Conservation (phyloP, 2,113 vertebrate genomes). For the Lophotis ruficrista region DNA sequence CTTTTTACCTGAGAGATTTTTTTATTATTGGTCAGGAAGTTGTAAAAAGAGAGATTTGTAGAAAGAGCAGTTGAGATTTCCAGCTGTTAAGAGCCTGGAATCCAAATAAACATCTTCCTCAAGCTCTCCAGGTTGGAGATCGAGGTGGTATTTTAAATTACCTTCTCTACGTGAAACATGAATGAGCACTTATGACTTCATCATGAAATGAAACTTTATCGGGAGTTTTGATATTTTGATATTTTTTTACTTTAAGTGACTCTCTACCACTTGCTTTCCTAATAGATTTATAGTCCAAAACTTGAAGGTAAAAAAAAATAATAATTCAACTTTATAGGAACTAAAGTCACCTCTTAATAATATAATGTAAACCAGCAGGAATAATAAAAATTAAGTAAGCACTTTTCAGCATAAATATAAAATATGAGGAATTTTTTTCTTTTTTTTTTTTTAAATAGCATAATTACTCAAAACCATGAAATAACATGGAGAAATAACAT, state of each 20-base stretch:
- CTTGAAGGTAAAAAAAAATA: not conserved
- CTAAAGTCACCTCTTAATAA: not conserved
- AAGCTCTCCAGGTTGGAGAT: not conserved
- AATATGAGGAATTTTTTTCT: not conserved
- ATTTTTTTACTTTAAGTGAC: not conserved
- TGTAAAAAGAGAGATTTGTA: conserved; percentile 8
- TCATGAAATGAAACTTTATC: not conserved
- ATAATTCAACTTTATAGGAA: not conserved
- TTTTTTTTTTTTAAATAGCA: not conserved
- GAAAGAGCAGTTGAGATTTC: not conserved
- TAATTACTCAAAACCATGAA: not conserved
- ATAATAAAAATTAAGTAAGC: not conserved
- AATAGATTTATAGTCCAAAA: not conserved
- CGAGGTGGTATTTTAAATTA: not conserved
- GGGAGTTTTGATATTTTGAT: not conserved
- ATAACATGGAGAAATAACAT: not conserved
- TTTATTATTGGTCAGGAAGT: not conserved
- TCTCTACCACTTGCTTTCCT: not conserved
- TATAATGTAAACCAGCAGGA: not conserved
- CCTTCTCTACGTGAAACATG: not conserved
- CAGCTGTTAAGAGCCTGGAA: conserved; percentile 5
- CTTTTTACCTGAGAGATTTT: not conserved
- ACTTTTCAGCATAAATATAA: not conserved
- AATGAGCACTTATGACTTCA: not conserved
- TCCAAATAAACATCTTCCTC: not conserved